These are phyloP conservation scores for Tetanocera ferruginea DNA, from an alignment of 2,888 invertebrate genomes.

Conservation along the genomic window DNA sequence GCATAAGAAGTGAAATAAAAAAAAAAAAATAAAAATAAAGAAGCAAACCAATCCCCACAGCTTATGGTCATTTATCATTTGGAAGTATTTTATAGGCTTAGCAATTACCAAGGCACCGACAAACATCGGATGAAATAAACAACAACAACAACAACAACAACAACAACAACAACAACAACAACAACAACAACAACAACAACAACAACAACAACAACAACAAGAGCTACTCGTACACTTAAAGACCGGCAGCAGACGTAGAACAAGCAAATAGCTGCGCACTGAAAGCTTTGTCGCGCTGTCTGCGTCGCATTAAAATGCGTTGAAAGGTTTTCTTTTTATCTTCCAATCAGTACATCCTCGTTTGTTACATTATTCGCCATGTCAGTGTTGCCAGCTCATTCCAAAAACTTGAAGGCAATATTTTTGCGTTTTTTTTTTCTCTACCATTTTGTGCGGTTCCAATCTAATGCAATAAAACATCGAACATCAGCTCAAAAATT, in stretches of 20 bases:
- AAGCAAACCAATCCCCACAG: conserved; percentile 10
- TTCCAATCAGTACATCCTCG: background rate
- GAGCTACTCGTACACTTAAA: no score
- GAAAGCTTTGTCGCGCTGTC: no score
- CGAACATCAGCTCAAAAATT: conserved; percentile 18
- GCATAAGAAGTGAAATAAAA: background rate
- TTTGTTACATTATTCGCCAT: background rate
- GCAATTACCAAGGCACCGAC: conserved; percentile 20
- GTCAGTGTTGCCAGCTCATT: background rate
- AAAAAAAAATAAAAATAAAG: background rate
- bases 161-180: background rate
- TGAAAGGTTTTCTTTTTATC: background rate
- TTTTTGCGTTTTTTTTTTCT: background rate
- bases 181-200: background rate
- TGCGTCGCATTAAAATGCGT: background rate
- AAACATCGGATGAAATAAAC: background rate
- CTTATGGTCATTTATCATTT: conserved; percentile 51
- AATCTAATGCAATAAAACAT: conserved; percentile 2
- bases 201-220: background rate
- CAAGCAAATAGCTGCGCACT: no score
- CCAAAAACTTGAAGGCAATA: background rate
- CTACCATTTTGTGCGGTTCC: background rate
- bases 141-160: background rate
- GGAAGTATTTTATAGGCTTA: conserved; percentile 49
- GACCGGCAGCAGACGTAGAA: no score